phyloP scores from a whole-genome alignment of 2,797 vertebrate genomes.

The Falco naumanni region DNA sequence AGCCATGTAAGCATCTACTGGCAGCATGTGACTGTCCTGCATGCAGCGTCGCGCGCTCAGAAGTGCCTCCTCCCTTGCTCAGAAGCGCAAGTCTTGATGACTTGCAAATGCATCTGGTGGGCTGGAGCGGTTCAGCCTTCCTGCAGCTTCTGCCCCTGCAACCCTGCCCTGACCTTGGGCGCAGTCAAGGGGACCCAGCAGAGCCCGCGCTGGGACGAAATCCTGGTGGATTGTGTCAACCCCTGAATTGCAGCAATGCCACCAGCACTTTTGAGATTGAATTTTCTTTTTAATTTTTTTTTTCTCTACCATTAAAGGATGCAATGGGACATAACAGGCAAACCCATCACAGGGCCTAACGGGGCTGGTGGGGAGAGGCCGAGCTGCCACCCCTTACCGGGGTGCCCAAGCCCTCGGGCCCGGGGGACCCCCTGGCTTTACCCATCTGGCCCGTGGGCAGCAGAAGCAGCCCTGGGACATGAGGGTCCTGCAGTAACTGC shows the following conservation, averaged over 20 bases:
- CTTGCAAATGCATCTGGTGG: not conserved
- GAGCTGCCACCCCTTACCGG: accelerated
- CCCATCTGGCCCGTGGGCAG: accelerated
- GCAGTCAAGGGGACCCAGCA: not conserved
- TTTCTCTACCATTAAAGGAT: not conserved
- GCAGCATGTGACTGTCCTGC: accelerated
- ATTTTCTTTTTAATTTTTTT: not conserved
- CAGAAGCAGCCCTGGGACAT: not conserved
- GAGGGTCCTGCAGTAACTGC: not conserved
- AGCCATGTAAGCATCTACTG: not conserved
- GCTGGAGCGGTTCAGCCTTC: not conserved
- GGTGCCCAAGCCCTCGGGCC: not conserved
- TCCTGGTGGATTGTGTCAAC: not conserved
- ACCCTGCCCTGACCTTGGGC: not conserved
- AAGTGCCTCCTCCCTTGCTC: not conserved
- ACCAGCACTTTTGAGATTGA: not conserved
- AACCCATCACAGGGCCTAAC: not conserved
- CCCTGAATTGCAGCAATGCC: not conserved
- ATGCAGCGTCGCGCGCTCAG: not conserved
- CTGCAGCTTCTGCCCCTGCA: not conserved
- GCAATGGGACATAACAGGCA: not conserved
- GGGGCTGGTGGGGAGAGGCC: not conserved
- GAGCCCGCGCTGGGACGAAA: accelerated
- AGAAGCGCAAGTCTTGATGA: not conserved
- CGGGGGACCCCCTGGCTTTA: not conserved